phyloP scores from a whole-genome alignment of 2,113 vertebrate species.

The Heteronetta atricapilla region DNA sequence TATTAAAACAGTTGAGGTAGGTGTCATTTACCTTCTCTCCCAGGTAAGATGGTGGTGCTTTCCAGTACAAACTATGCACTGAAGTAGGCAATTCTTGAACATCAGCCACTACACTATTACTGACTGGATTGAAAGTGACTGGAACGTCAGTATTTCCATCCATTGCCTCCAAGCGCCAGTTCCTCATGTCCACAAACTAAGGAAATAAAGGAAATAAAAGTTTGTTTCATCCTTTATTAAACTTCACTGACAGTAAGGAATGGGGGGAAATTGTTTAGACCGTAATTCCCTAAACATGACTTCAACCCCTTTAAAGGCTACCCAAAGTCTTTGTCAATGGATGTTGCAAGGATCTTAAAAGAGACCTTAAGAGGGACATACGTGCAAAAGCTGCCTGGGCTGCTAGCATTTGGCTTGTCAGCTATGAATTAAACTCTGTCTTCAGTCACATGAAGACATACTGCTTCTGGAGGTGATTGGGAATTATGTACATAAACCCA shows the following conservation, averaged over 20 bases:
- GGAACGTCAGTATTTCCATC: constrained; percentile 75
- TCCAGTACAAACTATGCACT: constrained; percentile 84
- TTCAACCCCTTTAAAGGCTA: background rate
- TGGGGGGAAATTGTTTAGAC: background rate
- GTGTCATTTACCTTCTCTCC: constrained; percentile 86
- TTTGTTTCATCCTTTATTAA: background rate
- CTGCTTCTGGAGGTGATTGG: background rate
- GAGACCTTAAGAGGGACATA: background rate
- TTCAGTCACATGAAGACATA: background rate
- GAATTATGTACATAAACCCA: background rate
- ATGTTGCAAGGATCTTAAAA: background rate
- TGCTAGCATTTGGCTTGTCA: background rate
- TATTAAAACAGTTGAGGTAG: background rate
- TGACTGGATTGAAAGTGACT: constrained; percentile 85
- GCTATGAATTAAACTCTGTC: background rate
- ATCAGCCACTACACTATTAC: constrained; percentile 89
- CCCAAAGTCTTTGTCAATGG: background rate
- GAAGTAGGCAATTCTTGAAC: constrained; percentile 87
- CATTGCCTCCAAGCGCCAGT: constrained; percentile 83
- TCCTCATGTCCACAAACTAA: constrained; percentile 90
- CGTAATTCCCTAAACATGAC: background rate
- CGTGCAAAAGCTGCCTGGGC: background rate
- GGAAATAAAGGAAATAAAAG: background rate
- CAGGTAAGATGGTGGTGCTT: constrained; percentile 87
- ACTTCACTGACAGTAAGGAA: background rate